A percentile compares a stretch with the other conserved stretches of the same genome.
Conservation (phyloP, 1,140 invertebrate genomes). For the Plodia interpunctella region DNA sequence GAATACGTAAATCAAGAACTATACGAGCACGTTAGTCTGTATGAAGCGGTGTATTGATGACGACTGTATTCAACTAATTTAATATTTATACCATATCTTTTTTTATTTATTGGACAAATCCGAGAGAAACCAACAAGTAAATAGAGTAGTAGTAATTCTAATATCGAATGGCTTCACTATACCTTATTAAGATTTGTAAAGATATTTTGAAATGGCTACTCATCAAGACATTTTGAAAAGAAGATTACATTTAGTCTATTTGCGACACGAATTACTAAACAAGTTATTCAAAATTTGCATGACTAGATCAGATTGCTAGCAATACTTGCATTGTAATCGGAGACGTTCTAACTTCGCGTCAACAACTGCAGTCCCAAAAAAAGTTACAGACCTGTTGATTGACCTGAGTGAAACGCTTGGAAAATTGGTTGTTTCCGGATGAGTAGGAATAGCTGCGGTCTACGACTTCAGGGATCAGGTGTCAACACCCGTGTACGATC, state of each 20-base stretch:
- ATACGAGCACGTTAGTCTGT: no score
- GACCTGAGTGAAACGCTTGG: constrained; percentile 61
- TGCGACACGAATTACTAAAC: background rate
- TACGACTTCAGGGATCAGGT: constrained; percentile 51
- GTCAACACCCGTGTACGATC: constrained; percentile 57
- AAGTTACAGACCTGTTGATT: constrained; percentile 43
- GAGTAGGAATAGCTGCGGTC: constrained; percentile 34
- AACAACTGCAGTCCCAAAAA: constrained; percentile 30
- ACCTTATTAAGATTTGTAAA: no score
- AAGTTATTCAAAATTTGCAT: constrained; percentile 8
- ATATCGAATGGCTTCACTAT: no score
- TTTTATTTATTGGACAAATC: no score
- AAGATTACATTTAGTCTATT: background rate
- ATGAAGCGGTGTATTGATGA: no score
- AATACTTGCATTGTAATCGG: constrained; percentile 26
- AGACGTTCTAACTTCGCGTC: constrained; percentile 28
- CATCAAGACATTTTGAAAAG: background rate
- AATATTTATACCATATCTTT: no score
- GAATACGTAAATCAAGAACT: no score
- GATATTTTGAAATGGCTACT: no score
- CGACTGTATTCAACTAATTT: no score
- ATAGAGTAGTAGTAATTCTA: no score
- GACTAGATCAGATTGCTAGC: constrained; percentile 11
- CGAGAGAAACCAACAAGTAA: no score
- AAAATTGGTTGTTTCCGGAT: constrained; percentile 64